Conservation (phyloP, 1,140 invertebrate genomes). For the Muscidifurax raptorellus region DNA sequence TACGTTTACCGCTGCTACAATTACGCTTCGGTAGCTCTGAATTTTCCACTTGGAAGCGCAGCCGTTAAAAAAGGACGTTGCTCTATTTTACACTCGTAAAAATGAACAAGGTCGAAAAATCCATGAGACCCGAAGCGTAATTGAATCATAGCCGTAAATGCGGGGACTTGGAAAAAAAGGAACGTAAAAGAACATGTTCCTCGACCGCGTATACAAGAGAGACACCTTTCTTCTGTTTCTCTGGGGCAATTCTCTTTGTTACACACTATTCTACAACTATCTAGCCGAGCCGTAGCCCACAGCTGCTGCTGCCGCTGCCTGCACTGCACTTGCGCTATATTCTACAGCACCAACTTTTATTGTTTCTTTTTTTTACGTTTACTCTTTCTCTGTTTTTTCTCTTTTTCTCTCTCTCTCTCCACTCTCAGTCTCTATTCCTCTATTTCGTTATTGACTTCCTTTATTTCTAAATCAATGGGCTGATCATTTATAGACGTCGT, state of each 20-base stretch:
- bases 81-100: neutral
- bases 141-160: neutral
- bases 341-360: constrained; percentile 68
- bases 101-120: neutral
- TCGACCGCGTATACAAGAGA: neutral
- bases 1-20: neutral
- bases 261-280: constrained; percentile 51
- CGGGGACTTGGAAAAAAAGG: neutral
- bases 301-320: constrained; percentile 67
- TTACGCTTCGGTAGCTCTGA: neutral
- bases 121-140: neutral
- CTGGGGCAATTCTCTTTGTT: constrained; percentile 1
- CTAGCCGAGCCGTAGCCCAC: constrained; percentile 73
- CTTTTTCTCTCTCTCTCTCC: neutral
- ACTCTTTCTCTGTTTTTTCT: constrained; percentile 29
- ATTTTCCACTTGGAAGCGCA: no score
- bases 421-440: neutral
- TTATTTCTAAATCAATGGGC: neutral
- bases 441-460: neutral
- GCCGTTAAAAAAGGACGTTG: neutral
- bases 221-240: neutral
- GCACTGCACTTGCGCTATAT: constrained; percentile 74
- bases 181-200: neutral
- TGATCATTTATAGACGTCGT: constrained; percentile 1
- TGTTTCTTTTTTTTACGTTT: neutral